Evolutionary conservation across 1,140 invertebrate species (phyloP), one percentile per base, ranked within the genome.

Genomic region (Apis cerana): DNA sequence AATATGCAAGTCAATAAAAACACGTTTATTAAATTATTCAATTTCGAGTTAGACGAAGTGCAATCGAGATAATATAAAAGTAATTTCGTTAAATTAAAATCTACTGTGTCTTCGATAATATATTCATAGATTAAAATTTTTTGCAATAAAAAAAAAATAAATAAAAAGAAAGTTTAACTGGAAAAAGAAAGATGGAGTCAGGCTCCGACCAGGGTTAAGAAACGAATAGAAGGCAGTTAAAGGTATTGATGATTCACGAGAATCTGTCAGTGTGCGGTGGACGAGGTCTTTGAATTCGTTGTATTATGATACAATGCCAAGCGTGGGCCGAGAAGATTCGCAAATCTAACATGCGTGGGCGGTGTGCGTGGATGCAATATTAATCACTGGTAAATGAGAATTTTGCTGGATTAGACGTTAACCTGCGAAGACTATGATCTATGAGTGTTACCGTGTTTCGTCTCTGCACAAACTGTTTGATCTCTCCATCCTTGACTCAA

Each of bases 241-340:
- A 58, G 61, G 48, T 86, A 89, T 82, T 65, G 81, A 87, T 89
- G 88, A 89, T 86, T 89, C 87, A 89, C 61, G 64, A 33, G 15
- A 83, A 33, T 62, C 82, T 84, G 69, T 72, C 74, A 2, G 76
- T n/a, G 33, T 50, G 56, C 62, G 62, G 75, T 68, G 48, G 85
- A 80, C 87, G 71, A 83, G 79, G 83, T 71, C 75, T 61, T 43
- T 72, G 62, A 72, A 81, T 89, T 33, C 80, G 75, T 83, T 62
- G 83, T 82, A 80, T 89, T 83, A 75, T 52, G 71, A 71, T 72
- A 71, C 76, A 74, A 74, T 48, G 69, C 58, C 52, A 43, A 11
- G 67, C 80, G 87, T 88, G 56, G 87, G 86, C 52, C 19, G 75
- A 5, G 70, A 50, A 75, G 86, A 88, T 88, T 79, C 64, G 71